Percentiles rank a stretch among this genome's conserved stretches.
phyloP scores from a whole-genome alignment of 2,113 vertebrate species.

The Phainopepla nitens region DNA sequence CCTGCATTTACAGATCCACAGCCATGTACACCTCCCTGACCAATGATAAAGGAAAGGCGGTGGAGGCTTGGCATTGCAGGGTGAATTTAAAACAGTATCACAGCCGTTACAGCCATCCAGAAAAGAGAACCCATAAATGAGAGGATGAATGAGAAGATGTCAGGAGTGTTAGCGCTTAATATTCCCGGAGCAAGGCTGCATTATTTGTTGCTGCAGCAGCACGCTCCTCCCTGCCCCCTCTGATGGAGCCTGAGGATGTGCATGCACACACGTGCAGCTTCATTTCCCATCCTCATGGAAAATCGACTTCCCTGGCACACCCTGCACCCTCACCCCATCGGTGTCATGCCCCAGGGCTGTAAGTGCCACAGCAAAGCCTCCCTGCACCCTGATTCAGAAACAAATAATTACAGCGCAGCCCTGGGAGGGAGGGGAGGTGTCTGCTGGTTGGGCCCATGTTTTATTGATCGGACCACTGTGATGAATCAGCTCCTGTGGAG shows the following conservation, averaged over 20 bases:
- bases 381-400: neutral
- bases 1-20: neutral
- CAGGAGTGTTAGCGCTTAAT: neutral
- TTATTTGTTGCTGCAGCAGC: slow-evolving; percentile 43
- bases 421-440: neutral
- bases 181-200: neutral
- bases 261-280: neutral
- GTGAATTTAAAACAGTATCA: neutral
- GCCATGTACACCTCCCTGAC: neutral
- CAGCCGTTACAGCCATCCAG: neutral
- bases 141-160: slow-evolving; percentile 44
- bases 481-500: slow-evolving; percentile 29
- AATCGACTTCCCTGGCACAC: neutral
- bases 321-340: neutral
- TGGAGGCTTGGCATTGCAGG: neutral
- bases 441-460: neutral
- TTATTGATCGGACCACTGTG: slow-evolving; percentile 45
- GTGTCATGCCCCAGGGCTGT: neutral
- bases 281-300: neutral
- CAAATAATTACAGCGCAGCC: neutral
- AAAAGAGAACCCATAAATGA: neutral
- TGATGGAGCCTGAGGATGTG: neutral
- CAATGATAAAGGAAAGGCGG: neutral
- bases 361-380: neutral
- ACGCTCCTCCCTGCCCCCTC: neutral